phyloP scores from a whole-genome alignment of 2,113 vertebrate genomes.

The Spea bombifrons region DNA sequence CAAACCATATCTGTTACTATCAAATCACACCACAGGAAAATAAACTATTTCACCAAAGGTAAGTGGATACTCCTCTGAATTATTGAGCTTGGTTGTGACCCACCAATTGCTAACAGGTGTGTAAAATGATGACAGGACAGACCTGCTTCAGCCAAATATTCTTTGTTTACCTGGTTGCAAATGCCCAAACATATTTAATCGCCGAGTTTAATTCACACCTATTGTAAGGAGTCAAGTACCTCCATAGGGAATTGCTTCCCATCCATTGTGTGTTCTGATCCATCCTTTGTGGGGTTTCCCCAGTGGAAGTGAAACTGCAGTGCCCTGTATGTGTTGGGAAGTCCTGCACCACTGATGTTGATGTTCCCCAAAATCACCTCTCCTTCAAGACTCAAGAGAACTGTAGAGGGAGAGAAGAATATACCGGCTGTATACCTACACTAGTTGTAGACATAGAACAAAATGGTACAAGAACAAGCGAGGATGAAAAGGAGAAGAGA shows the following conservation, averaged over 20 bases:
- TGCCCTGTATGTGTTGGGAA: constrained; percentile 64
- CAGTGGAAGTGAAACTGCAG: constrained; percentile 85
- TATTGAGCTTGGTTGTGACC: too few relatives aligned
- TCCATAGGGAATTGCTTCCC: constrained; percentile 74
- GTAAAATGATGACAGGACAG: too few relatives aligned
- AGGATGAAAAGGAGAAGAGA: background rate
- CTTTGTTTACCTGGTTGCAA: too few relatives aligned
- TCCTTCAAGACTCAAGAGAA: constrained; percentile 59
- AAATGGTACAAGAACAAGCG: background rate
- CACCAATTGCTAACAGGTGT: too few relatives aligned
- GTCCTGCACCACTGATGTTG: constrained; percentile 67
- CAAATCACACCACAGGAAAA: too few relatives aligned
- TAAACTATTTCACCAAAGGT: too few relatives aligned
- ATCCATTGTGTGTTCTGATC: constrained; percentile 79
- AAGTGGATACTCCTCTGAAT: too few relatives aligned
- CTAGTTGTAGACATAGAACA: too few relatives aligned
- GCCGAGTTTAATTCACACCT: too few relatives aligned
- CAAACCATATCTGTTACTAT: too few relatives aligned
- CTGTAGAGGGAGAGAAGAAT: constrained; percentile 42
- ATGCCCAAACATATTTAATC: too few relatives aligned
- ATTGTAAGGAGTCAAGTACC: constrained; percentile 56
- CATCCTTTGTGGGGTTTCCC: constrained; percentile 65
- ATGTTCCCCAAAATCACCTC: constrained; percentile 56
- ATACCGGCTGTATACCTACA: background rate
- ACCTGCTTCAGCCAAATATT: too few relatives aligned